These are phyloP conservation scores for Axinella damicornis DNA, from an alignment of 37 sponge, comb jelly and placozoan genomes.

Conservation along the genomic window DNA sequence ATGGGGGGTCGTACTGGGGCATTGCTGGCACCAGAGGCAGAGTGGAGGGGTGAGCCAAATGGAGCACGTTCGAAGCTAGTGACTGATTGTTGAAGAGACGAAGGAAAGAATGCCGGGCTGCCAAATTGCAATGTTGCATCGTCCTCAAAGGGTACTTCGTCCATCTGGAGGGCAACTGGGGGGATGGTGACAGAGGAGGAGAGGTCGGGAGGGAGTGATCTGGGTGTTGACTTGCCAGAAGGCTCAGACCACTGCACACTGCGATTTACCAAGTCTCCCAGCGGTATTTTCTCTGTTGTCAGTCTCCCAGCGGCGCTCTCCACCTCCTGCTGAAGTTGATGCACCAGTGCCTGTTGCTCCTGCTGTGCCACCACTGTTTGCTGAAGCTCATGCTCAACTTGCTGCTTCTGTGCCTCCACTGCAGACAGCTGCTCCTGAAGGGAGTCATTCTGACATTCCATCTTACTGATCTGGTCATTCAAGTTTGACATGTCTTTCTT, in stretches of 20 bases:
- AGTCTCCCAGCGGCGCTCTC: too few relatives aligned
- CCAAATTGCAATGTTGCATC: background rate
- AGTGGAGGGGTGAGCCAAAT: slow-evolving; percentile 12
- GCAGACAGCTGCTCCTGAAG: background rate
- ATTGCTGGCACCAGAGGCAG: background rate
- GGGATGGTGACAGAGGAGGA: slow-evolving; percentile 6
- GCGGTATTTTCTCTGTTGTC: background rate
- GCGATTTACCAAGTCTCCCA: background rate
- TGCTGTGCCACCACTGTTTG: background rate
- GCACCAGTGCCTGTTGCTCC: background rate
- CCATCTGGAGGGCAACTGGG: slow-evolving; percentile 24
- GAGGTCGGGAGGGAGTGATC: slow-evolving; percentile 7
- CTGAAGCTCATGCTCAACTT: background rate
- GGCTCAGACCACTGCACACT: background rate
- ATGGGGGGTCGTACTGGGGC: too few relatives aligned
- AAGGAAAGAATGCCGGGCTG: background rate
- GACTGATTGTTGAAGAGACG: slow-evolving; percentile 6
- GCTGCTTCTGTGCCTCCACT: slow-evolving; percentile 17
- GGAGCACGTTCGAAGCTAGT: slow-evolving; percentile 4
- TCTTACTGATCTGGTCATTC: background rate
- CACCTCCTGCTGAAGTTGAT: too few relatives aligned
- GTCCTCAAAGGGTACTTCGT: background rate
- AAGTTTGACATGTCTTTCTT: slow-evolving; percentile 18
- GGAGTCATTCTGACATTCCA: slow-evolving; percentile 1
- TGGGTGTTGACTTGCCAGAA: background rate